Conservation (phyloP, 1,140 invertebrate species). For the Leptopilina clavipes region DNA sequence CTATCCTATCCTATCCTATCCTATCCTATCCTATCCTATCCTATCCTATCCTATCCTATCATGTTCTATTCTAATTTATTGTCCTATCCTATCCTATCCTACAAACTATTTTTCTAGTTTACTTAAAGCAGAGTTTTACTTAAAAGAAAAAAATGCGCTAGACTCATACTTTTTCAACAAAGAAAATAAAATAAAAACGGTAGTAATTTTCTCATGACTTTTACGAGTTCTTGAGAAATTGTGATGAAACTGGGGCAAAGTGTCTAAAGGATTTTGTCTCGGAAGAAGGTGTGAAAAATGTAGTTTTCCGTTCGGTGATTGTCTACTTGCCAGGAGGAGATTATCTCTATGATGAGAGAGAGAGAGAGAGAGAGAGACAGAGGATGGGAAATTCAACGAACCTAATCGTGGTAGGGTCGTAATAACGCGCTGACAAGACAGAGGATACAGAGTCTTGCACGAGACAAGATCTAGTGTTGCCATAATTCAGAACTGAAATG, state of each 20-base stretch:
- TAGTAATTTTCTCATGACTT: conserved; percentile 13
- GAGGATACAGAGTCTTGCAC: conserved; percentile 14
- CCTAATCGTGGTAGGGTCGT: conserved; percentile 14
- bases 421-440: conserved; percentile 32
- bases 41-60: too few species aligned
- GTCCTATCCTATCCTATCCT: too few species aligned
- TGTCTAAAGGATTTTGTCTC: conserved; percentile 5
- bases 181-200: not conserved
- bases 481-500: conserved; percentile 12
- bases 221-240: conserved; percentile 1
- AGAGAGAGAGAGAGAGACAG: not conserved
- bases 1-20: too few species aligned
- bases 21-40: too few species aligned
- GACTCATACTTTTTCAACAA: not conserved
- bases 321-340: conserved; percentile 14
- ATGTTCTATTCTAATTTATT: too few species aligned
- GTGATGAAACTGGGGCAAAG: not conserved
- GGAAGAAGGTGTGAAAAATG: conserved; percentile 25
- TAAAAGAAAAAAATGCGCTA: too few species aligned
- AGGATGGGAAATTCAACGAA: not conserved
- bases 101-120: too few species aligned
- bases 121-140: not conserved
- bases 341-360: conserved; percentile 30
- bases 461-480: conserved; percentile 30
- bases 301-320: conserved; percentile 11